Evolutionary conservation across 2,888 invertebrate genomes (phyloP), one percentile per base, ranked within the genome.

Genomic region (Onchidella celtica): DNA sequence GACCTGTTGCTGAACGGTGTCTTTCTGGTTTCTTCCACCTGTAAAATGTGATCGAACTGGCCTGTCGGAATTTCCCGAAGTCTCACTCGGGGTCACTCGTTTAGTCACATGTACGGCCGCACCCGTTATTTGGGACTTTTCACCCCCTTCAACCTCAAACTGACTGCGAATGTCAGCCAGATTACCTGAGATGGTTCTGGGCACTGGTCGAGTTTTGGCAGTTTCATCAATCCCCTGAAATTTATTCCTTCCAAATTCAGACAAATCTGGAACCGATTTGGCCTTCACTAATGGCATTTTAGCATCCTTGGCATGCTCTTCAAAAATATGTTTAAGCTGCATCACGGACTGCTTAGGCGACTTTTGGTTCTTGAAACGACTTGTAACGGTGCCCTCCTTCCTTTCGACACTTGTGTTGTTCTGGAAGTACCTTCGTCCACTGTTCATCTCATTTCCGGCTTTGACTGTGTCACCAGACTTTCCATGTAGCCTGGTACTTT

Each of bases 201-300:
- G 84, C 17, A 87, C 79, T 55, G 29, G 78, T 69, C 68, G 11
- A 4, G 21, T 24, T 21, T 24, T 80, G n/a, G 81, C 36, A 72
- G 81, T 47, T 32, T 34, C 21, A 21, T 55, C n/a, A 0, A n/a
- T 65, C 3, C 34, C 70, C 24, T 75, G 59, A 57, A 55, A 57
- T 1, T 85, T 85, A 24, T 66, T 65, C 34, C 55, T 38, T 34
- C 69, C 57, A 9, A 75, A 69, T 4, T 32, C 38, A 68, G 76
- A 84, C 2, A 90, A 55, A 66, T 89, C 86, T 38, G 89, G 89
- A 14, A 83, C 89, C 32, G 90, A 89, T 70, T 82, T 88, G 3
- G 87, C 82, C 63, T 85, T 72, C 24, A 29, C 32, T 40, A 83
- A n/a, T 0, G 29, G 21, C 55, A 29, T 57, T 29, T 61, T 40